These are phyloP conservation scores for Microdon myrmicae DNA, from an alignment of 2,888 invertebrate species.

Conservation along the genomic window DNA sequence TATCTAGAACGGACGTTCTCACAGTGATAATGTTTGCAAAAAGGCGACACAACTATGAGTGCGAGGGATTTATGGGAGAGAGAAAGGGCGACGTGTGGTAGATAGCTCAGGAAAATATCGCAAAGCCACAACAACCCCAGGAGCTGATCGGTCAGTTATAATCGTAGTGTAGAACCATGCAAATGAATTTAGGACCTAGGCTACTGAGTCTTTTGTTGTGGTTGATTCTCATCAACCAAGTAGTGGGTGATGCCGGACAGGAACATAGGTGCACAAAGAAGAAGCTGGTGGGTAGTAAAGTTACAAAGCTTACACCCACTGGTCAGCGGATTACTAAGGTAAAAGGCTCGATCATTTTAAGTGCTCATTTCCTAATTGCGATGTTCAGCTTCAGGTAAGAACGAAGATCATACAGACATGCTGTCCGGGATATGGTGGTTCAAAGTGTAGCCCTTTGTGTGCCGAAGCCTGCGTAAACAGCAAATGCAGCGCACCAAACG, in stretches of 20 bases:
- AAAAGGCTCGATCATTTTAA: too few species aligned
- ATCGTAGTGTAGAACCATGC: constrained; percentile 28
- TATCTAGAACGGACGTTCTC: constrained; percentile 48
- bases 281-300: neutral
- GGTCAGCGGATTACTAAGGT: constrained; percentile 14
- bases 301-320: constrained; percentile 3
- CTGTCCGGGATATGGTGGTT: constrained; percentile 52
- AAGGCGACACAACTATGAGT: constrained; percentile 12
- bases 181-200: constrained; percentile 28
- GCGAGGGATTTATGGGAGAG: constrained; percentile 3
- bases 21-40: constrained; percentile 44
- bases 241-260: constrained; percentile 16
- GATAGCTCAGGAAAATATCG: constrained; percentile 30
- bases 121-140: constrained; percentile 16
- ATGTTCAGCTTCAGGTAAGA: constrained; percentile 12
- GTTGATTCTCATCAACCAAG: constrained; percentile 27
- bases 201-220: constrained; percentile 18
- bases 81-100: neutral
- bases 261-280: constrained; percentile 12
- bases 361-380: too few species aligned
- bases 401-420: constrained; percentile 45
- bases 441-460: constrained; percentile 56
- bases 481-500: constrained; percentile 60
- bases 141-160: constrained; percentile 23
- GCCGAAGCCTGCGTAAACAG: constrained; percentile 54